Base-by-base conservation (phyloP, 2,113 vertebrate genomes). In the Otis tarda region DNA sequence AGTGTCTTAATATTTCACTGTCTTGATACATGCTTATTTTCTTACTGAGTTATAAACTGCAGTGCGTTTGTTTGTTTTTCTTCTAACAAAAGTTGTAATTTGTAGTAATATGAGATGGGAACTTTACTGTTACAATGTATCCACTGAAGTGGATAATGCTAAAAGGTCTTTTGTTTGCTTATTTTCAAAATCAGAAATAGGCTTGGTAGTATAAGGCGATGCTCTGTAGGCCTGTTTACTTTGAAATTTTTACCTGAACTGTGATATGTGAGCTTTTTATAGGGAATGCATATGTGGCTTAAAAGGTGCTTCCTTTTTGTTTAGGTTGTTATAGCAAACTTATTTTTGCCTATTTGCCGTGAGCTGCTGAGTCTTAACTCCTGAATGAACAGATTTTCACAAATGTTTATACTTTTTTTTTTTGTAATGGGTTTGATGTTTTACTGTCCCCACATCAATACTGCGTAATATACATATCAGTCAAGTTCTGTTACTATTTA, bases 1-100 rank as follows among this genome's bases (percentile, higher is more conserved):
- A 49, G 21, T 17, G 12, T 13, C 43, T 76, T 49, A 13, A 5
- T 53, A 25, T 10, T 7, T 45, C 74, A 6, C 25, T 57, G 16
- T 59, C 21, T 78, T 45, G 4, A 20, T 84, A 19, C 2, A 3
- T 64, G 33, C 8, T 47, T 35, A 69, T 7, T 33, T 5, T 64
- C 33, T 53, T 52, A 13, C 1, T 22, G 17, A 73, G 18, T 73
- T 78, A 45, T 1, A 39, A 37, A 28, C 45, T 20, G 18, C 14
- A 35, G 0, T n/a, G 21, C 3, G 3, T 8, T 41, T 31, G 30
- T 25, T 57, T 9, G 21, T 68, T 47, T 23, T 6, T 13, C 14
- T 50, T 27, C 2, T 5, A 53, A 21, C 5, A n/a, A 16, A 64
- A 57, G 21, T 27, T 85, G 18, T 52, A 24, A 27, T 71, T 91